Base-by-base conservation (phyloP, 1,140 invertebrate genomes). In the Parapsyche elsis region DNA sequence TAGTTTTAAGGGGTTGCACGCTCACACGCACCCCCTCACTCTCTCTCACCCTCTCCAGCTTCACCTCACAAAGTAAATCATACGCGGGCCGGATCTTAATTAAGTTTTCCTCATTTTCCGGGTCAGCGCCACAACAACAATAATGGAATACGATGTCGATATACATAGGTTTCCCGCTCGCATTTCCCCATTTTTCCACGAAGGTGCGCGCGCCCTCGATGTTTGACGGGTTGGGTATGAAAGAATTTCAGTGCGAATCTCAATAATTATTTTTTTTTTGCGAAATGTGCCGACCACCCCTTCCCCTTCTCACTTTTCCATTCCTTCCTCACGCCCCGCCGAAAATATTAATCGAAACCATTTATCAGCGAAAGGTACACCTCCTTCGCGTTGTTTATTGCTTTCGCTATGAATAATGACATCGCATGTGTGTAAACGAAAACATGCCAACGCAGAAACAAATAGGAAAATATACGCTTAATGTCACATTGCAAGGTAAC, bases 281-380 rank as follows among this genome's bases (percentile, higher is more conserved):
- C 4, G 59, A 4, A 64, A 53, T 16, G 10, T 53, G 30, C 30
- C 7, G 30, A 7, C 30, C 30, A 38, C 30, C 30, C 30, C 30
- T 38, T 38, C 7, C 7, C 30, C 30, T 38, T 38, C 30, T 38
- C 30, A 7, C 30, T 1, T 7, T 38, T 38, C 30, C 30, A 38
- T 38, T 7, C 30, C 30, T 38, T 38, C 7, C 5, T 61, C 7
- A 16, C 9, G 57, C 57, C 21, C 16, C 57, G 57, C 7, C 57
- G 16, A 24, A 67, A 67, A 67, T 67, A 67, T 67, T 67, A 67
- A 67, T 67, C 64, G 64, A 67, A 67, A 26, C 24, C 64, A 67
- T 67, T 67, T 67, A 67, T 67, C 64, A 67, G 64, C 5, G 24
- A 4, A 30, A 26, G 21, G 21, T 67, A 67, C 24, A 30, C 19